Evolutionary conservation across 2,797 vertebrate species (phyloP).

Genomic region (Sebastes paucispinis): DNA sequence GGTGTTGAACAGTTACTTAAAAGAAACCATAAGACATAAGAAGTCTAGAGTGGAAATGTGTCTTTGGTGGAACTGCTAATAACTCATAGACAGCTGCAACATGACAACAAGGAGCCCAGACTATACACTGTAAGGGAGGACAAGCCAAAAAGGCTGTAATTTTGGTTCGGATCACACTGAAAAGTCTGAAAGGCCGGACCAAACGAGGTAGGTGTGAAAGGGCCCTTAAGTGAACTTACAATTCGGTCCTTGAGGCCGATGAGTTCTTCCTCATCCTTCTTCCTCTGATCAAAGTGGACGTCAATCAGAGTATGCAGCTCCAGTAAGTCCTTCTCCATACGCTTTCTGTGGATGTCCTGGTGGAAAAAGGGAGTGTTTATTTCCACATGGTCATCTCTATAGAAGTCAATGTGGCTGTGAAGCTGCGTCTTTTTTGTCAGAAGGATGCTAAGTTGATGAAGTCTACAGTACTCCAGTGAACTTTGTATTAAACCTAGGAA

Average conservation of each 20-base stretch:
- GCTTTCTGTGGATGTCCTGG: constrained; percentile 94
- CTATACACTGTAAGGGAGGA: no score
- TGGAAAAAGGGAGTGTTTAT: background rate
- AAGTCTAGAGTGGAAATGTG: no score
- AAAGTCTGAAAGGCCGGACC: background rate
- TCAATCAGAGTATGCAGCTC: constrained; percentile 93
- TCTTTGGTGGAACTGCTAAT: no score
- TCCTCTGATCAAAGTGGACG: constrained; percentile 93
- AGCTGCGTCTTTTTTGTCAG: no score
- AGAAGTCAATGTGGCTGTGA: no score
- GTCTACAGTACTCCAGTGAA: no score
- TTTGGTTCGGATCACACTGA: background rate
- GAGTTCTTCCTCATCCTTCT: constrained; percentile 92
- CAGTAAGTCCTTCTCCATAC: constrained; percentile 92
- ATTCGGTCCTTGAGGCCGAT: constrained; percentile 89
- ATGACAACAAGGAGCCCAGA: background rate
- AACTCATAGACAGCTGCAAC: no score
- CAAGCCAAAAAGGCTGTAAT: background rate
- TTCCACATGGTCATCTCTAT: no score
- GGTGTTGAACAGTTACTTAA: background rate
- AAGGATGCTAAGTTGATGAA: no score
- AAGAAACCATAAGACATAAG: no score
- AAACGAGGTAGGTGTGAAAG: background rate
- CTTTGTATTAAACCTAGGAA: background rate
- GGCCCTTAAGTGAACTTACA: constrained; percentile 70